These are phyloP conservation scores for Archips crataeganus DNA, from an alignment of 2,888 invertebrate species.

Conservation along the genomic window DNA sequence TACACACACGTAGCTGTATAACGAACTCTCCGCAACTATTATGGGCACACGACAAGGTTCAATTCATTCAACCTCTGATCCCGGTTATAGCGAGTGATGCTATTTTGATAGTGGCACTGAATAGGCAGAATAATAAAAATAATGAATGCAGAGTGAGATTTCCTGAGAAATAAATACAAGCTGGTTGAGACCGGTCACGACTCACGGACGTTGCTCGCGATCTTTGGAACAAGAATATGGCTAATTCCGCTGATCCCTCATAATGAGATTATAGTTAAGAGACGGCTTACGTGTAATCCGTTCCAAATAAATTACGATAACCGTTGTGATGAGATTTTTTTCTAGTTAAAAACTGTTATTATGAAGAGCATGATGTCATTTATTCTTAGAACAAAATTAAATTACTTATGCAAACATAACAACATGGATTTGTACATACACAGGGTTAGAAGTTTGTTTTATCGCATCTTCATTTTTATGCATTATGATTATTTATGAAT, in stretches of 20 bases:
- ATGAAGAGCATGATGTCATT: no score
- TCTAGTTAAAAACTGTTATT: no score
- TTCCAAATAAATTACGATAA: background rate
- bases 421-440: no score
- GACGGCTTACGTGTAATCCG: background rate
- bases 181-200: constrained; percentile 48
- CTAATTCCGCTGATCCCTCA: background rate
- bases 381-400: no score
- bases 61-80: constrained; percentile 65
- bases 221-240: constrained; percentile 25
- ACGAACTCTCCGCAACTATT: constrained; percentile 10
- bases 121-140: constrained; percentile 56
- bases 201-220: constrained; percentile 58
- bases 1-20: background rate
- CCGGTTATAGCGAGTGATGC: constrained; percentile 47
- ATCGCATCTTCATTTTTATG: no score
- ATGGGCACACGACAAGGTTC: constrained; percentile 50
- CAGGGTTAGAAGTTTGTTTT: no score
- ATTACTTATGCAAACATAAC: no score
- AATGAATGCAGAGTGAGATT: constrained; percentile 49
- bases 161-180: constrained; percentile 41
- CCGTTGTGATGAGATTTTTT: no score
- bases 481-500: no score
- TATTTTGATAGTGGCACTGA: constrained; percentile 49
- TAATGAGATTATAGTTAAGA: background rate